Conservation (phyloP, 53 echinoderm and acorn worm genomes). For the Temnopleurus reevesii region DNA sequence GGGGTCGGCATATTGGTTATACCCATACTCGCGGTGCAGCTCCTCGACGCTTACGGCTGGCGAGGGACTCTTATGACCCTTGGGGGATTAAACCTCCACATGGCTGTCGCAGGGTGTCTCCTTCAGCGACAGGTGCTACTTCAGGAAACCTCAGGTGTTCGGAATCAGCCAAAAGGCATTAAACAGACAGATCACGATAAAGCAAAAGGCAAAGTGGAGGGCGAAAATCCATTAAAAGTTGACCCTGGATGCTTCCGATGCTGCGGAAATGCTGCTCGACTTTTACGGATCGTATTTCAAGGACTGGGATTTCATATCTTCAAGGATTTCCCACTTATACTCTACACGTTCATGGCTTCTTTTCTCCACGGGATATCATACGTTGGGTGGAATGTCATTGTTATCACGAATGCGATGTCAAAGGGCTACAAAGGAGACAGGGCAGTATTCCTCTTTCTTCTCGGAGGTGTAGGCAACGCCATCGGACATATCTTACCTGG, state of each 20-base stretch:
- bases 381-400: neutral
- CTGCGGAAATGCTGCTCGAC: neutral
- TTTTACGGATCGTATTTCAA: neutral
- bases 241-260: neutral
- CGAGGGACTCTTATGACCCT: neutral
- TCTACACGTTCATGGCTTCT: neutral
- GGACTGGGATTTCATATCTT: neutral
- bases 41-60: neutral
- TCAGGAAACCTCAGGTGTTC: neutral
- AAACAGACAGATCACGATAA: neutral
- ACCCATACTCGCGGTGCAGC: neutral
- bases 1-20: slow-evolving; percentile 1
- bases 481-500: neutral
- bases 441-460: neutral
- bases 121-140: neutral
- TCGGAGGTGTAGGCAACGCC: neutral
- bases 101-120: neutral
- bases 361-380: neutral
- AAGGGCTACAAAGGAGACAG: neutral
- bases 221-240: neutral
- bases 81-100: slow-evolving; percentile 2
- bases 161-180: too few species aligned
- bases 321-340: neutral
- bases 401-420: neutral
- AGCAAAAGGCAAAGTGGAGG: too few species aligned